phyloP scores from a whole-genome alignment of 1,140 invertebrate species.

The Drosophila eugracilis region DNA sequence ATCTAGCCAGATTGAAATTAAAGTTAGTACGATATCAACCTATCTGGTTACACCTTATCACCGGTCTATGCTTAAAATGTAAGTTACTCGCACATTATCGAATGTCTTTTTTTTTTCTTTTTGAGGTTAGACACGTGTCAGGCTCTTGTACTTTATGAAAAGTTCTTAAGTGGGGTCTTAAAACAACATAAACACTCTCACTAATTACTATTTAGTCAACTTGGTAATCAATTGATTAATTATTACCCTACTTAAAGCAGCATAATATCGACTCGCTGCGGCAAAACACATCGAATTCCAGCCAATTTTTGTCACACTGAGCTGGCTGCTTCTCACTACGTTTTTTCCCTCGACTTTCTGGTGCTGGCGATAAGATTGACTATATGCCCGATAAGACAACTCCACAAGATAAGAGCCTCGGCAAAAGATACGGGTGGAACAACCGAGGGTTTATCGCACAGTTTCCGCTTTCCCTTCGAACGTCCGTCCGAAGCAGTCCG shows the following conservation, averaged over 20 bases:
- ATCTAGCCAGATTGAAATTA: slow-evolving; percentile 2
- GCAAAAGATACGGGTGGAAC: slow-evolving; percentile 23
- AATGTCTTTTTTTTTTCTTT: not conserved
- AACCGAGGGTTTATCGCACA: slow-evolving; percentile 19
- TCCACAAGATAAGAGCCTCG: slow-evolving; percentile 35
- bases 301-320: slow-evolving; percentile 38
- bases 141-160: not conserved
- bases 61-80: not conserved
- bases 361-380: slow-evolving; percentile 47
- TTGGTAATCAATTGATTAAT: not conserved
- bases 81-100: not conserved
- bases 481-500: slow-evolving; percentile 35
- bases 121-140: slow-evolving; percentile 27
- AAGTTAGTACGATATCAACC: not conserved
- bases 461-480: slow-evolving; percentile 14
- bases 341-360: slow-evolving; percentile 27
- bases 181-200: too few species aligned
- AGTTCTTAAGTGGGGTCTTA: not conserved
- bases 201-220: slow-evolving; percentile 1
- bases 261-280: slow-evolving; percentile 14
- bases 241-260: slow-evolving; percentile 11
- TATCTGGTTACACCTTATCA: slow-evolving; percentile 14
- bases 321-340: slow-evolving; percentile 27
- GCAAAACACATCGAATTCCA: slow-evolving; percentile 38
- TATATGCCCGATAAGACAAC: slow-evolving; percentile 41